phyloP scores from a whole-genome alignment of 1,140 invertebrate species.

The Chironomus striatipennis region DNA sequence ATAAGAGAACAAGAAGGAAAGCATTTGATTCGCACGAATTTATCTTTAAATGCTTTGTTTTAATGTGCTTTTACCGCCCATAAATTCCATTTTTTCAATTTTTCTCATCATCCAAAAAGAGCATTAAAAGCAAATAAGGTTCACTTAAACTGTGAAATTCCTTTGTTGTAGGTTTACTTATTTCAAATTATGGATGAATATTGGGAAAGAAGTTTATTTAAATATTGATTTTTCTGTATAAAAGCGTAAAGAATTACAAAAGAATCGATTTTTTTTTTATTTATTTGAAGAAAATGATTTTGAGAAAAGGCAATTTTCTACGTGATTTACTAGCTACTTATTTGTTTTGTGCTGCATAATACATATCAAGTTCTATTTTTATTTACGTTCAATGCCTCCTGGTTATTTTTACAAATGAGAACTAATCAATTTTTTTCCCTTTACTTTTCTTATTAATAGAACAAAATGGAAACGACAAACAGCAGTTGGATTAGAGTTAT shows the following conservation, averaged over 20 bases:
- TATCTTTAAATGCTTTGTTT: neutral
- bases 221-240: neutral
- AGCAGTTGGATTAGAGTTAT: slow-evolving; percentile 88
- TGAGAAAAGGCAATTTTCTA: neutral
- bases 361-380: neutral
- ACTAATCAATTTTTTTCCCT: neutral
- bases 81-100: neutral
- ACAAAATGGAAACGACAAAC: slow-evolving; percentile 99
- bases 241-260: neutral
- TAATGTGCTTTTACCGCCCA: neutral
- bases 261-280: slow-evolving; percentile 15
- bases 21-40: slow-evolving; percentile 19
- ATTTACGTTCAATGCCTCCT: neutral
- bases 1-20: neutral
- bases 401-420: neutral
- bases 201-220: neutral
- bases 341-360: neutral
- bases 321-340: slow-evolving; percentile 8
- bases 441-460: slow-evolving; percentile 51
- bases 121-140: neutral
- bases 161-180: slow-evolving; percentile 32
- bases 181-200: slow-evolving; percentile 32
- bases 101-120: neutral
- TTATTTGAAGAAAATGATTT: neutral
- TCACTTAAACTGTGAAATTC: slow-evolving; percentile 19